Conservation (phyloP, 2,797 vertebrate species). For the Dendrocincla tyrannina region DNA sequence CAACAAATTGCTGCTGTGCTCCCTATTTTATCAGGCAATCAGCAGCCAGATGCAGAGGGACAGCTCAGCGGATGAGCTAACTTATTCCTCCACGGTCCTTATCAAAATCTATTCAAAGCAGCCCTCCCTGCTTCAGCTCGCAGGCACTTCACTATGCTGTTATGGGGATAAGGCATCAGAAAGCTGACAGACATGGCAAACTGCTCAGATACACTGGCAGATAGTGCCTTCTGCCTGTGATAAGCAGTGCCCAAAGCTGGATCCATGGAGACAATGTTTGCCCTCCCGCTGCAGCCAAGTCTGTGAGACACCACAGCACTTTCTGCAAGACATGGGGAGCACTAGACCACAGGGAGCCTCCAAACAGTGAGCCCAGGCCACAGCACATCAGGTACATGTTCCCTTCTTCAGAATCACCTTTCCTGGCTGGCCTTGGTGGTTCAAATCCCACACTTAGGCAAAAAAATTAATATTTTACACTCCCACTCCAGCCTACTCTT, state of each 20-base stretch:
- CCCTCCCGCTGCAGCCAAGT: accelerated
- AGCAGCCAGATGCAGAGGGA: not conserved
- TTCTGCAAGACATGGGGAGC: accelerated
- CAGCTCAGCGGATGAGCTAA: not conserved
- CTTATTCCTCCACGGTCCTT: not conserved
- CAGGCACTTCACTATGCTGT: not conserved
- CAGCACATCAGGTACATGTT: accelerated
- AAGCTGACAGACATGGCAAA: not conserved
- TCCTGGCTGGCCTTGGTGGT: not conserved
- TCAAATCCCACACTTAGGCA: not conserved
- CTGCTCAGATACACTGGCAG: not conserved
- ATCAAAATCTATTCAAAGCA: not conserved
- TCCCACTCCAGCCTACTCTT: not conserved
- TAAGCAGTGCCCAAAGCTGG: accelerated
- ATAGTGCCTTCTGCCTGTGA: not conserved
- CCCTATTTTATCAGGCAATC: not conserved
- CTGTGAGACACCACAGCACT: accelerated
- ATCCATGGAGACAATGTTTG: accelerated
- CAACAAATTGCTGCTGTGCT: not conserved
- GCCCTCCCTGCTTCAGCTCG: not conserved
- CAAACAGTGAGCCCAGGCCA: not conserved
- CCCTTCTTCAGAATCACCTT: not conserved
- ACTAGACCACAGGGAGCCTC: too few species aligned
- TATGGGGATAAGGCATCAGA: not conserved
- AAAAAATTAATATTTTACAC: not conserved